Conservation (phyloP, 1,140 invertebrate species). For the Hylyphantes graminicola region DNA sequence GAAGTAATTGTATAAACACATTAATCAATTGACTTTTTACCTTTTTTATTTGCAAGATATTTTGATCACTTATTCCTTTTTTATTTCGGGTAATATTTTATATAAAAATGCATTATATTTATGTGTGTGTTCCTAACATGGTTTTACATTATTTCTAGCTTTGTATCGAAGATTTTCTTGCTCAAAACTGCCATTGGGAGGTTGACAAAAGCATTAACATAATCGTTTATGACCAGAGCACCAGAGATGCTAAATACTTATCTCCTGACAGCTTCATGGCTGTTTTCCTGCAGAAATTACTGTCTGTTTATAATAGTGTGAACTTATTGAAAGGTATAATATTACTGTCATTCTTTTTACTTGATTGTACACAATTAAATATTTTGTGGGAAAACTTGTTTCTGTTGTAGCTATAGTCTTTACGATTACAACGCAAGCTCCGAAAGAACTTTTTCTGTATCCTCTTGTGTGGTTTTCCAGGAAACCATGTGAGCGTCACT, state of each 20-base stretch:
- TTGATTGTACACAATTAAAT: too few relatives aligned
- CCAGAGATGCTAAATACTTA: slow-evolving; percentile 66
- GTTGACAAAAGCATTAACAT: slow-evolving; percentile 69
- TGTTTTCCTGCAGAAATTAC: slow-evolving; percentile 71
- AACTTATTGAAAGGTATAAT: slow-evolving; percentile 70
- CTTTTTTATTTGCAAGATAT: background rate
- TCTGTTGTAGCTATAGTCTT: too few relatives aligned
- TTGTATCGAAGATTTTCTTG: slow-evolving; percentile 69
- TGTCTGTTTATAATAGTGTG: slow-evolving; percentile 69
- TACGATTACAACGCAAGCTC: too few relatives aligned
- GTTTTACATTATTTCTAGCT: slow-evolving; percentile 16
- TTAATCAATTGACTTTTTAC: too few relatives aligned
- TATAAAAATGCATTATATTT: background rate
- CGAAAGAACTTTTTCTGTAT: too few relatives aligned
- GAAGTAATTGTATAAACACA: too few relatives aligned
- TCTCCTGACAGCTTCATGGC: slow-evolving; percentile 71
- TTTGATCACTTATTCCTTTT: background rate
- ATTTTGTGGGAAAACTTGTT: too few relatives aligned
- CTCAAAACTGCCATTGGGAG: slow-evolving; percentile 70
- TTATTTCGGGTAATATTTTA: background rate
- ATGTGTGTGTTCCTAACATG: background rate
- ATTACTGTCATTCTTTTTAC: too few relatives aligned
- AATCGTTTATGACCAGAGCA: slow-evolving; percentile 73
- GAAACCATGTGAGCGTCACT: too few relatives aligned
- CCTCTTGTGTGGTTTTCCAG: too few relatives aligned